Conservation (phyloP, 2,797 vertebrate species). For the Arctocebus calabarensis region DNA sequence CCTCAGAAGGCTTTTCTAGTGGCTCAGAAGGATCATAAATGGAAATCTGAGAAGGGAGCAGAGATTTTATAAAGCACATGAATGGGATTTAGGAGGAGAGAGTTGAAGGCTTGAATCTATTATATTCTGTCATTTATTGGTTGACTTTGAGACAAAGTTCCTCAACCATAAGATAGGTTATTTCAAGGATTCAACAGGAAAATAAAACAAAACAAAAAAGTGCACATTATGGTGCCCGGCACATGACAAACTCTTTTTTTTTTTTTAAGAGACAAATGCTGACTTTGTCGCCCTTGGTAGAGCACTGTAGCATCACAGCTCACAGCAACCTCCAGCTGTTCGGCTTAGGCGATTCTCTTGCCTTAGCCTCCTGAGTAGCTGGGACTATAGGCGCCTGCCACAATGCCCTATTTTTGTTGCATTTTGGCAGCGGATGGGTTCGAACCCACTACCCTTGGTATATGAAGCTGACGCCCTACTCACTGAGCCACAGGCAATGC, state of each 20-base stretch:
- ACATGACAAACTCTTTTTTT: neutral
- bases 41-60: neutral
- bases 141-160: neutral
- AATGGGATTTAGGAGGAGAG: neutral
- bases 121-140: neutral
- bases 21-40: neutral
- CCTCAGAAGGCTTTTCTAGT: neutral
- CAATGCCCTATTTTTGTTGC: too few relatives aligned
- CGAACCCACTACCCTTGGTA: too few relatives aligned
- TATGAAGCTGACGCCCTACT: too few relatives aligned
- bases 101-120: neutral
- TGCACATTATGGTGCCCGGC: neutral
- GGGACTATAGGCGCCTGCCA: too few relatives aligned
- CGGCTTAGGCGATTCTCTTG: too few relatives aligned
- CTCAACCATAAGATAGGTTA: neutral
- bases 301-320: too few relatives aligned
- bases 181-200: constrained; percentile 2
- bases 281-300: too few relatives aligned
- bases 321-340: too few relatives aligned
- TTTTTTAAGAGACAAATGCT: too few relatives aligned
- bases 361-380: too few relatives aligned
- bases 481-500: too few relatives aligned
- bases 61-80: neutral
- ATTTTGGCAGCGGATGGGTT: too few relatives aligned
- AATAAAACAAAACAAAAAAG: neutral